Percentiles rank a stretch among this genome's conserved stretches.
phyloP scores from a whole-genome alignment of 37 sponge, comb jelly and placozoan species.

The Ephydatia muelleri region DNA sequence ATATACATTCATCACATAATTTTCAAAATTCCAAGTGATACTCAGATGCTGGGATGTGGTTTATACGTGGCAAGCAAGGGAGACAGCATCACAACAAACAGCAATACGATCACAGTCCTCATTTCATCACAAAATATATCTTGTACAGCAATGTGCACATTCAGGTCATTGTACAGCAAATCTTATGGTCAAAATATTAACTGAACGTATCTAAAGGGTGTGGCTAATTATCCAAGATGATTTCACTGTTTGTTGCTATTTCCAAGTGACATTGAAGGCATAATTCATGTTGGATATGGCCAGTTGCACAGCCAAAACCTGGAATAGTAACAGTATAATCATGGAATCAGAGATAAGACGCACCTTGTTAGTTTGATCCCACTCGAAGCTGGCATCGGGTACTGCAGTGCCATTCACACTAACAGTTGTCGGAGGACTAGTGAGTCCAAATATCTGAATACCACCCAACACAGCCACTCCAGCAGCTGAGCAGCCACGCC shows the following conservation, averaged over 20 bases:
- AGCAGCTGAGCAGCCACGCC: background rate
- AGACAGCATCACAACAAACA: too few relatives aligned
- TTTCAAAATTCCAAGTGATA: too few relatives aligned
- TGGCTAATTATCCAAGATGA: background rate
- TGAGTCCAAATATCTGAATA: conserved; percentile 16
- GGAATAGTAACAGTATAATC: background rate
- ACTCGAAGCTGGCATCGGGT: background rate
- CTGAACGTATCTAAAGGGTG: background rate
- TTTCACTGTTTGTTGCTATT: background rate
- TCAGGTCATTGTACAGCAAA: background rate
- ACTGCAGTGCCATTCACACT: background rate
- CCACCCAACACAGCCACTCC: background rate
- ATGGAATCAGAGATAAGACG: background rate
- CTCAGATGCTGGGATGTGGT: too few relatives aligned
- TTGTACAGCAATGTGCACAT: too few relatives aligned
- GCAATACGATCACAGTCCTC: background rate
- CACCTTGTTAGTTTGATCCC: conserved; percentile 10
- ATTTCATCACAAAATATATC: background rate
- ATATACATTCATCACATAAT: too few relatives aligned
- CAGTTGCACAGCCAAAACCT: background rate
- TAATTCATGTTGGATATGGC: conserved; percentile 7
- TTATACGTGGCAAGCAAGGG: too few relatives aligned
- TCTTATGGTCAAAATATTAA: background rate
- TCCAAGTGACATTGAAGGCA: conserved; percentile 12
- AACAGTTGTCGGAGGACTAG: background rate